Conservation (phyloP, 2,113 vertebrate genomes). For the Crotalus helleri region DNA sequence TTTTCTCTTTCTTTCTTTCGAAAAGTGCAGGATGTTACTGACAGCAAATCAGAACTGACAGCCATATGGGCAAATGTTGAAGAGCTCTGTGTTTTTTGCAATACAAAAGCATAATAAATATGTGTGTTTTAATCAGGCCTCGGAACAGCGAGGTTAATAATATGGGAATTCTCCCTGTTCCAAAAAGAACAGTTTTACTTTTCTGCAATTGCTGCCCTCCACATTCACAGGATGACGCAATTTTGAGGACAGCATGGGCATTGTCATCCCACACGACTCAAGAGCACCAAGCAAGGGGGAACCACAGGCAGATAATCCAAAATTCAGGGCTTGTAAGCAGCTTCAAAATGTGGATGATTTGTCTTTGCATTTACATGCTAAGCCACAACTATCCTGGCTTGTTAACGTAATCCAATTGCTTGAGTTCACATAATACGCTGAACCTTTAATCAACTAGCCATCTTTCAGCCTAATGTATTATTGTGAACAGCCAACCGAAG, state of each 20-base stretch:
- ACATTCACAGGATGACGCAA: neutral
- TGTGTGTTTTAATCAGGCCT: neutral
- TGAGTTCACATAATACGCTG: neutral
- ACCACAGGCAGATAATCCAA: neutral
- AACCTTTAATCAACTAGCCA: neutral
- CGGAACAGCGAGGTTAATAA: neutral
- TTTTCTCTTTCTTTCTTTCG: neutral
- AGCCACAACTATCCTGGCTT: neutral
- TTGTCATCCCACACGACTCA: neutral
- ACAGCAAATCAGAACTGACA: slow-evolving; percentile 2
- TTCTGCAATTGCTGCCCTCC: neutral
- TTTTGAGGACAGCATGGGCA: neutral
- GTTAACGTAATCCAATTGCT: neutral
- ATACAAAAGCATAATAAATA: slow-evolving; percentile 20
- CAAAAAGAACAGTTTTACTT: neutral
- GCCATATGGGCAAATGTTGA: slow-evolving; percentile 1
- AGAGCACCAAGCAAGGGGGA: neutral
- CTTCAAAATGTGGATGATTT: neutral
- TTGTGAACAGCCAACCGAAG: neutral
- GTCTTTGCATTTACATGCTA: neutral
- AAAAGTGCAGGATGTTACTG: neutral
- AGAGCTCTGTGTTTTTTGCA: slow-evolving; percentile 11
- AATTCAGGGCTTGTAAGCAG: neutral
- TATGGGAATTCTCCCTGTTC: neutral
- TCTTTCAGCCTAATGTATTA: neutral